Evolutionary conservation across 1,140 invertebrate genomes (phyloP).

Genomic region (Neelides sp.): DNA sequence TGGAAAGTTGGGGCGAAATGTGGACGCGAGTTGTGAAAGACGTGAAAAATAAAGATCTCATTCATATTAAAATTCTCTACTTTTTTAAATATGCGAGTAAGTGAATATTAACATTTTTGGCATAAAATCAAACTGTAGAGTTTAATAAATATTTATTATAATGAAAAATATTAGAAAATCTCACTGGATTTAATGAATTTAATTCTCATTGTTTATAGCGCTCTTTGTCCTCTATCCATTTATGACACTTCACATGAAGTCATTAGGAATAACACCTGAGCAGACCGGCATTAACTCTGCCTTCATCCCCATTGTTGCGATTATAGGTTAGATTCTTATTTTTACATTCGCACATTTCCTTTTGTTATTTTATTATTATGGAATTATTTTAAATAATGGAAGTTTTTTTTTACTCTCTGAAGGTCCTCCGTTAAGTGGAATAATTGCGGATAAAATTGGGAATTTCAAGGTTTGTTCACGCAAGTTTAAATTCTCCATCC

Average conservation of each 20-base stretch:
- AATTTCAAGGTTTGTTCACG: conserved; percentile 60
- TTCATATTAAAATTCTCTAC: conserved; percentile 59
- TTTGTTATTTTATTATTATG: no score
- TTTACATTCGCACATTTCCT: no score
- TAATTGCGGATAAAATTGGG: conserved; percentile 63
- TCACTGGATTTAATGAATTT: conserved; percentile 9
- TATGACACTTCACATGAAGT: conserved; percentile 70
- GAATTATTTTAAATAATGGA: no score
- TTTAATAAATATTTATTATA: conserved; percentile 10
- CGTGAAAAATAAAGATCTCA: conserved; percentile 53
- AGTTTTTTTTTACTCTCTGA: no score
- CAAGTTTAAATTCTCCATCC: no score
- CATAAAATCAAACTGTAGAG: conserved; percentile 2
- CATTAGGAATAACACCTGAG: conserved; percentile 64
- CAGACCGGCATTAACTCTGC: conserved; percentile 77
- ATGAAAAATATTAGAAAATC: conserved; percentile 18
- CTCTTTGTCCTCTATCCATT: conserved; percentile 66
- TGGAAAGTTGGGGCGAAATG: conserved; percentile 33
- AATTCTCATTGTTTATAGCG: conserved; percentile 40
- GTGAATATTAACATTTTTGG: conserved; percentile 31
- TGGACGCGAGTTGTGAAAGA: conserved; percentile 56
- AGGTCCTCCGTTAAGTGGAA: conserved; percentile 62
- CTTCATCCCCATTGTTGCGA: conserved; percentile 59
- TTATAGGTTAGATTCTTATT: no score
- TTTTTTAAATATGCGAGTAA: conserved; percentile 66